These are phyloP conservation scores for Bombus polaris DNA, from an alignment of 1,140 invertebrate genomes.

Conservation along the genomic window DNA sequence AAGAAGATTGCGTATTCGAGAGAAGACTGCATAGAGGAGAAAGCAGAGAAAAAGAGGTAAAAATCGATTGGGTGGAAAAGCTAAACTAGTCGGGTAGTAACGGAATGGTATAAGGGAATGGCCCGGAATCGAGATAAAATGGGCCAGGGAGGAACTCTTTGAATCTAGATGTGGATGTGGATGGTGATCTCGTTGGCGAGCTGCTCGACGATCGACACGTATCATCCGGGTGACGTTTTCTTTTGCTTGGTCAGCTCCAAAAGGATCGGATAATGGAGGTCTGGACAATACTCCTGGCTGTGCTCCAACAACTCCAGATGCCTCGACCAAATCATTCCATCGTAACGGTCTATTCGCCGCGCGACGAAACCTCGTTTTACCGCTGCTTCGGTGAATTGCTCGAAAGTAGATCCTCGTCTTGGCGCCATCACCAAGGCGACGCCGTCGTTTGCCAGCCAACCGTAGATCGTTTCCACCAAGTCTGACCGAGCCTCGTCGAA, in stretches of 20 bases:
- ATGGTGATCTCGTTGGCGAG: background rate
- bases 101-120: background rate
- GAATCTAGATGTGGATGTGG: conserved; percentile 11
- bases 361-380: conserved; percentile 84
- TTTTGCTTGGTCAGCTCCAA: conserved; percentile 84
- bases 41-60: background rate
- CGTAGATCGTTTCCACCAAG: conserved; percentile 88
- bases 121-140: background rate
- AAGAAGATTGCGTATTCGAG: background rate
- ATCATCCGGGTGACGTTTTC: conserved; percentile 76
- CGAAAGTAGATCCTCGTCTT: conserved; percentile 87
- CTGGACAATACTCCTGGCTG: conserved; percentile 85
- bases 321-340: conserved; percentile 86
- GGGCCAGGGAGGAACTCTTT: background rate
- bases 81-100: background rate
- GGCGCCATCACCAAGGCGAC: conserved; percentile 90
- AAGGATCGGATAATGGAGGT: conserved; percentile 87
- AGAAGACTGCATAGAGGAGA: background rate
- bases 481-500: conserved; percentile 90
- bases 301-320: conserved; percentile 85
- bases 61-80: no score
- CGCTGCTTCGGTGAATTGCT: conserved; percentile 87
- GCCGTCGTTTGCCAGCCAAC: conserved; percentile 86
- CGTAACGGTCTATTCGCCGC: conserved; percentile 85
- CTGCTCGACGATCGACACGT: conserved; percentile 33